phyloP scores from a whole-genome alignment of 2,113 vertebrate species.

The Helogale parvula region DNA sequence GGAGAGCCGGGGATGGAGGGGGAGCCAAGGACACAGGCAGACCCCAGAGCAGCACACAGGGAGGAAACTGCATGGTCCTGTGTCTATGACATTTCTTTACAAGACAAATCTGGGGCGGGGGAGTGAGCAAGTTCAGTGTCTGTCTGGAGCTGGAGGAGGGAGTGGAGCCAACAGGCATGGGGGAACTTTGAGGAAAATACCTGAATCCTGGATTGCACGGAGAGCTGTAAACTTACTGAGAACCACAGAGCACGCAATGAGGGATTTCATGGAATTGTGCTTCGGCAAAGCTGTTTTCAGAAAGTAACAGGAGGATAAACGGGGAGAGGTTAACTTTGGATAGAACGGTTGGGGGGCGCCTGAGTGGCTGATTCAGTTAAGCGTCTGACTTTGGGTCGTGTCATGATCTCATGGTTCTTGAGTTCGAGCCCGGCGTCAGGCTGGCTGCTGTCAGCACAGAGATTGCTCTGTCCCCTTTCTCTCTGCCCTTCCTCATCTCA shows the following conservation, averaged over 20 bases:
- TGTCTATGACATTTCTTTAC: neutral
- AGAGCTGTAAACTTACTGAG: neutral
- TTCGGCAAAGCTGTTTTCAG: neutral
- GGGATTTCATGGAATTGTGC: neutral
- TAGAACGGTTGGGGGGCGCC: neutral
- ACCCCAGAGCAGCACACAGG: fast-evolving
- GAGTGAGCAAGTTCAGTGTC: neutral
- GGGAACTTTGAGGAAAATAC: neutral
- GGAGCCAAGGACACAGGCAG: neutral
- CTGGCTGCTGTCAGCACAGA: too few species aligned
- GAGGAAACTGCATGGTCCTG: fast-evolving
- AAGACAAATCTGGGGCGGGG: neutral
- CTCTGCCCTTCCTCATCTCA: too few species aligned
- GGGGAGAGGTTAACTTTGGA: neutral
- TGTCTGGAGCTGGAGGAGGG: neutral
- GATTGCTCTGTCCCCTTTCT: too few species aligned
- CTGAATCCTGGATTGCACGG: neutral
- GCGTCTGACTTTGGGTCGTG: too few species aligned
- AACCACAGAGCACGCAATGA: neutral
- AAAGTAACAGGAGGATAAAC: neutral
- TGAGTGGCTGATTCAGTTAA: too few species aligned
- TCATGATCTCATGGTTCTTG: too few species aligned
- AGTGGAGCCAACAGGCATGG: neutral
- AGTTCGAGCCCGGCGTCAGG: too few species aligned
- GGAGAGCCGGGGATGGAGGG: fast-evolving